Evolutionary conservation across 2,113 vertebrate genomes (phyloP).

Genomic region (Rana temporaria): DNA sequence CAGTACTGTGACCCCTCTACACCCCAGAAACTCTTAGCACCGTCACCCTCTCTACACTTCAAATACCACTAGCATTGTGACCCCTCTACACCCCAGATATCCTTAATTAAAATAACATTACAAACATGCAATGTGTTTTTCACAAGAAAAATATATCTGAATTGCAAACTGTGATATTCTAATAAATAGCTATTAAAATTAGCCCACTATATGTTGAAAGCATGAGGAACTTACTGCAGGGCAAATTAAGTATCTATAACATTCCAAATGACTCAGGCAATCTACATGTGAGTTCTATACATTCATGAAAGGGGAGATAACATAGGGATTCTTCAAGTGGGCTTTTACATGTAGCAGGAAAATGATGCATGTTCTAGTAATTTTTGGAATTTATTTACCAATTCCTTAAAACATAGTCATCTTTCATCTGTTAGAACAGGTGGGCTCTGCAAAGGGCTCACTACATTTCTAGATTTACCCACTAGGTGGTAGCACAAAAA

Average conservation of each 20-base stretch:
- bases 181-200: no score
- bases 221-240: no score
- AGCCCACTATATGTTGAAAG: no score
- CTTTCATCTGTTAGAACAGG: conserved; percentile 22
- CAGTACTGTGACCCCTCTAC: no score
- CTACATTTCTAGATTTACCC: background rate
- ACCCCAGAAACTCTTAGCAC: no score
- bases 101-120: no score
- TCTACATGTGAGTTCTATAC: background rate
- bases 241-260: background rate
- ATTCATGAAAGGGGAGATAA: background rate
- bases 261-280: conserved; percentile 28
- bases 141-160: no score
- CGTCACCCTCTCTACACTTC: no score
- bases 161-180: no score
- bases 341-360: background rate
- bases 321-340: background rate
- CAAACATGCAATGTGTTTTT: no score
- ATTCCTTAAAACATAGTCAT: conserved; percentile 17
- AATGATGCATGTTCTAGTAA: conserved; percentile 22
- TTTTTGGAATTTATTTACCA: conserved; percentile 32
- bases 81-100: no score
- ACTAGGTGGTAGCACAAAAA: background rate
- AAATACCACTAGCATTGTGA: no score
- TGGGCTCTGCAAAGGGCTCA: background rate